A percentile compares a stretch with the other conserved stretches of the same genome.
Conservation (phyloP, 2,888 invertebrate species). For the Eupeodes latifasciatus region DNA sequence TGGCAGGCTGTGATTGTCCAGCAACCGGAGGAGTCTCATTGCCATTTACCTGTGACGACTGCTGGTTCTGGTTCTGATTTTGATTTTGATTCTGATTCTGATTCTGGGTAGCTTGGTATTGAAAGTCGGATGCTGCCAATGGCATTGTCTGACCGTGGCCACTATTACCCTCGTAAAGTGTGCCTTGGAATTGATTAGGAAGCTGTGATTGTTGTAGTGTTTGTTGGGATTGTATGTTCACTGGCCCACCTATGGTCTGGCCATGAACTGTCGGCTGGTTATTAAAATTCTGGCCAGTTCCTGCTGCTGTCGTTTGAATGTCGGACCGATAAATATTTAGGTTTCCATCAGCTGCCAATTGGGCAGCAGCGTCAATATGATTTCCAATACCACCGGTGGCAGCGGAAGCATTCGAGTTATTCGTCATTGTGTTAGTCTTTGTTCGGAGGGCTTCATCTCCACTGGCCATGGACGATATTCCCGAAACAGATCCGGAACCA, state of each 20-base stretch:
- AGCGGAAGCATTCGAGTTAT: constrained; percentile 77
- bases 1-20: constrained; percentile 70
- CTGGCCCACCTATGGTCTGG: constrained; percentile 80
- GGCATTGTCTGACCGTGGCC: constrained; percentile 70
- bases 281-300: constrained; percentile 55
- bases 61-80: constrained; percentile 41
- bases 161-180: constrained; percentile 48
- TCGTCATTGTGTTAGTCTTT: constrained; percentile 60
- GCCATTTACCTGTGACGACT: constrained; percentile 45
- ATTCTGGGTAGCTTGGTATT: constrained; percentile 80
- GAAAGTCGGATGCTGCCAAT: constrained; percentile 77
- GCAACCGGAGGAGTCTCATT: constrained; percentile 52
- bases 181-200: constrained; percentile 77
- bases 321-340: constrained; percentile 79
- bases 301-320: constrained; percentile 56
- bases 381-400: constrained; percentile 77
- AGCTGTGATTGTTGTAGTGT: constrained; percentile 78
- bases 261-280: constrained; percentile 54
- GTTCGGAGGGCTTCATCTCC: constrained; percentile 49
- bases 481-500: constrained; percentile 77
- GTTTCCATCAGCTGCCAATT: constrained; percentile 81
- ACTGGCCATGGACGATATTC: constrained; percentile 58
- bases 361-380: constrained; percentile 80
- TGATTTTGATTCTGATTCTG: too few species aligned
- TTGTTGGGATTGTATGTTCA: constrained; percentile 76